phyloP scores from a whole-genome alignment of 2,113 vertebrate species.

The Strix aluco region DNA sequence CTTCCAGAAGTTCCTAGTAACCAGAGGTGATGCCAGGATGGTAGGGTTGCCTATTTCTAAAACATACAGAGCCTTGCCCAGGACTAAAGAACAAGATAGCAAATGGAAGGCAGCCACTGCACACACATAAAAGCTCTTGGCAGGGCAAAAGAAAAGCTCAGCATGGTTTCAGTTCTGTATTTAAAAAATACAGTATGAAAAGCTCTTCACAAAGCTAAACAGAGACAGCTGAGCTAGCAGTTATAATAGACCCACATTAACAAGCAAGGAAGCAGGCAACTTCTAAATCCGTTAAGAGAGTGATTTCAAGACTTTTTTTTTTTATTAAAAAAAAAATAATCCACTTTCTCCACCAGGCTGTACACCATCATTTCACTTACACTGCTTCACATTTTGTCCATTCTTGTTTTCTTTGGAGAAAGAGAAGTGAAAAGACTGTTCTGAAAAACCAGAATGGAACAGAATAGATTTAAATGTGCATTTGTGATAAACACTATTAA shows the following conservation, averaged over 20 bases:
- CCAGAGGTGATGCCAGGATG: neutral
- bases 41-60: neutral
- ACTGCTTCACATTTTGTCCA: conserved; percentile 1
- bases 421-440: neutral
- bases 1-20: neutral
- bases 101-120: conserved; percentile 9
- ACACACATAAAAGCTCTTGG: conserved; percentile 28
- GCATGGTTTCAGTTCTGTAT: conserved; percentile 24
- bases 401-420: neutral
- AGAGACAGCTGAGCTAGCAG: neutral
- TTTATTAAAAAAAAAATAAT: neutral
- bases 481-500: neutral
- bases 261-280: neutral
- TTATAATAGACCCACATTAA: neutral
- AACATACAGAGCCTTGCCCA: neutral
- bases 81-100: neutral
- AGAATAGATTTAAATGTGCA: neutral
- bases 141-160: conserved; percentile 56
- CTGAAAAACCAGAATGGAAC: neutral
- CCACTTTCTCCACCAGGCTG: neutral
- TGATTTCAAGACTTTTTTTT: neutral
- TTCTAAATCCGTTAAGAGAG: neutral
- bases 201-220: conserved; percentile 35
- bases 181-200: conserved; percentile 36
- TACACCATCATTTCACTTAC: neutral